A percentile compares a stretch with the other conserved stretches of the same genome.
Conservation (phyloP, 1,140 invertebrate genomes). For the Drosophila athabasca region DNA sequence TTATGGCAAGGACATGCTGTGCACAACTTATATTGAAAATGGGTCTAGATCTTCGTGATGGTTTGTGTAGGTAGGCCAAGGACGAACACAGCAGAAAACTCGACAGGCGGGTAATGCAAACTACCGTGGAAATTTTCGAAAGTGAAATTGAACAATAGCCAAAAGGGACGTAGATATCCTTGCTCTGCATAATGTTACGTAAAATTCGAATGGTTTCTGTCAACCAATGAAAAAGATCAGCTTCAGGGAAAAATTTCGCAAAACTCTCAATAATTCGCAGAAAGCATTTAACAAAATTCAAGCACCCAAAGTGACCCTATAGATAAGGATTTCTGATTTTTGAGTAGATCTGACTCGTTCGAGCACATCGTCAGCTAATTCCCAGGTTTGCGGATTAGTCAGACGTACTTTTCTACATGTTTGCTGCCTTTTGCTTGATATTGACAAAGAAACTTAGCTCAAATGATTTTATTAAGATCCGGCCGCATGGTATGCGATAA, state of each 20-base stretch:
- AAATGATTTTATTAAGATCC: constrained; percentile 54
- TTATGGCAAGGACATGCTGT: constrained; percentile 66
- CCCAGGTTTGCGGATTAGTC: constrained; percentile 56
- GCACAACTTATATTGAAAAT: constrained; percentile 63
- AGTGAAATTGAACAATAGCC: constrained; percentile 70
- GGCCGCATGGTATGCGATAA: constrained; percentile 42
- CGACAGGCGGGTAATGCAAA: constrained; percentile 72
- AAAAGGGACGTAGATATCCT: constrained; percentile 24
- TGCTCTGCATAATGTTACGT: constrained; percentile 81
- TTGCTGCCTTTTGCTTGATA: constrained; percentile 32
- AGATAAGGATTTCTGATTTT: constrained; percentile 33
- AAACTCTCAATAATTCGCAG: constrained; percentile 54
- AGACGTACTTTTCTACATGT: constrained; percentile 33
- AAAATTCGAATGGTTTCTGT: constrained; percentile 56
- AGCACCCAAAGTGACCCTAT: constrained; percentile 40
- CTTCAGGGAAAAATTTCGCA: constrained; percentile 42
- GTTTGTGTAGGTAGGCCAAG: constrained; percentile 66
- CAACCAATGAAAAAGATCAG: constrained; percentile 12
- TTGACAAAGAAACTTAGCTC: constrained; percentile 34
- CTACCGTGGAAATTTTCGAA: constrained; percentile 77
- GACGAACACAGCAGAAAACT: constrained; percentile 28
- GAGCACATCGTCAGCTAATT: constrained; percentile 24
- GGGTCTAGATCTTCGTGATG: constrained; percentile 24
- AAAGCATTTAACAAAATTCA: constrained; percentile 61
- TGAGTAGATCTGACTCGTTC: constrained; percentile 11